Conservation (phyloP, 2,888 invertebrate species). For the Eutolmus rufibarbis region DNA sequence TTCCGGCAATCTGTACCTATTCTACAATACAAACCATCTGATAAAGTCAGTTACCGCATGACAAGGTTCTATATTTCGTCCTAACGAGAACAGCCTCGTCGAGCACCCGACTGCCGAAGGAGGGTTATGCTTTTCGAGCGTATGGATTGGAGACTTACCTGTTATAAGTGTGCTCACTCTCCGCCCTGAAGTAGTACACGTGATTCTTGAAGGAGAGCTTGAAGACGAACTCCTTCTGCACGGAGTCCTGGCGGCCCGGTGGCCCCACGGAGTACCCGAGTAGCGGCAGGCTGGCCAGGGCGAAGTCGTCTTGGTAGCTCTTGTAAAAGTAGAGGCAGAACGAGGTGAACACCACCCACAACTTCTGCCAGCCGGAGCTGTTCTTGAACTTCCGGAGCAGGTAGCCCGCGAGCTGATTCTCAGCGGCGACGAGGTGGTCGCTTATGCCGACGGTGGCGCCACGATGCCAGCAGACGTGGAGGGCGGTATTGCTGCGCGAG, state of each 20-base stretch:
- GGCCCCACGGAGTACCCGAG: slow-evolving; percentile 90
- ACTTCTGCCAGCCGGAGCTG: slow-evolving; percentile 97
- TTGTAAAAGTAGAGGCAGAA: slow-evolving; percentile 98
- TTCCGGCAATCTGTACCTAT: too few species aligned
- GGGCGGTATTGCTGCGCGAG: slow-evolving; percentile 80
- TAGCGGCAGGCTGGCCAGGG: slow-evolving; percentile 90
- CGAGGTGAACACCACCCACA: slow-evolving; percentile 98
- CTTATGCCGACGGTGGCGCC: slow-evolving; percentile 82
- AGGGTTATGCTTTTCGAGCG: too few species aligned
- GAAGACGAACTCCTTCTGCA: slow-evolving; percentile 95
- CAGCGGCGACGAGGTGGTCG: slow-evolving; percentile 76
- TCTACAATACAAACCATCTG: too few species aligned
- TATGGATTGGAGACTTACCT: too few species aligned
- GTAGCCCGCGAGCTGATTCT: slow-evolving; percentile 94
- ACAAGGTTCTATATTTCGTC: too few species aligned
- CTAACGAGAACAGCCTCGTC: too few species aligned
- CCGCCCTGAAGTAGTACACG: slow-evolving; percentile 97
- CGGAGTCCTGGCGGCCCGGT: slow-evolving; percentile 82
- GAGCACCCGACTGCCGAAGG: too few species aligned
- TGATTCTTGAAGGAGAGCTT: slow-evolving; percentile 98
- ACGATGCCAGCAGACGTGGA: slow-evolving; percentile 98
- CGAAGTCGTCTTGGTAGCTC: slow-evolving; percentile 92
- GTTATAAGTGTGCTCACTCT: slow-evolving; percentile 91
- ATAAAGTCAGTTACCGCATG: too few species aligned
- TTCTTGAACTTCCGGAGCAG: slow-evolving; percentile 96